phyloP scores from a whole-genome alignment of 1,140 invertebrate species.

The Temnothorax curvispinosus region DNA sequence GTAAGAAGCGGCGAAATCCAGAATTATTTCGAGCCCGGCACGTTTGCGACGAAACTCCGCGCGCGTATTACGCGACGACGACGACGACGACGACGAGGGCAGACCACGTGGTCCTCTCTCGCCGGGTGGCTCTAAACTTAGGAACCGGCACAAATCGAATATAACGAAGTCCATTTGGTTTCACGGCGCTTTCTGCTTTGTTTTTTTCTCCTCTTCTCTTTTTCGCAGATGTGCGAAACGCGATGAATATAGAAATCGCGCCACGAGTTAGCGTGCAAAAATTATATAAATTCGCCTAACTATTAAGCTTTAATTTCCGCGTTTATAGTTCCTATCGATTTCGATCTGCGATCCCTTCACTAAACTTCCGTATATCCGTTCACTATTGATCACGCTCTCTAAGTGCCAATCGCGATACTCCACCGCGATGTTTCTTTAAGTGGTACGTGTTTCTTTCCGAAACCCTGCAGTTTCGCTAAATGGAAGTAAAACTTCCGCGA shows the following conservation, averaged over 20 bases:
- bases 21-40: constrained; percentile 49
- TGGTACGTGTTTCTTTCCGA: too few relatives aligned
- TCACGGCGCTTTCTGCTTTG: not conserved
- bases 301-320: not conserved
- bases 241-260: not conserved
- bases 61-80: constrained; percentile 39
- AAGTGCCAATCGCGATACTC: not conserved
- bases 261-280: not conserved
- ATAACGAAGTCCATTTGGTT: constrained; percentile 14
- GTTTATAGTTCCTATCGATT: not conserved
- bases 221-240: not conserved
- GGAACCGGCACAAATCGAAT: constrained; percentile 32
- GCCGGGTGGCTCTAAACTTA: constrained; percentile 54
- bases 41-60: constrained; percentile 5
- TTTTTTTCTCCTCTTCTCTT: not conserved
- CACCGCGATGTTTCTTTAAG: not conserved
- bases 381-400: not conserved
- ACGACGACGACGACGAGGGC: constrained; percentile 1
- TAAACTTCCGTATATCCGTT: not conserved
- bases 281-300: not conserved
- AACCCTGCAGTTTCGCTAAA: not conserved
- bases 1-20: constrained; percentile 37
- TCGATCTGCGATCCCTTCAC: not conserved
- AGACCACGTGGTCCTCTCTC: constrained; percentile 16
- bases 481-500: not conserved